Conservation (phyloP, 2,797 vertebrate species). For the Sternotherus odoratus region DNA sequence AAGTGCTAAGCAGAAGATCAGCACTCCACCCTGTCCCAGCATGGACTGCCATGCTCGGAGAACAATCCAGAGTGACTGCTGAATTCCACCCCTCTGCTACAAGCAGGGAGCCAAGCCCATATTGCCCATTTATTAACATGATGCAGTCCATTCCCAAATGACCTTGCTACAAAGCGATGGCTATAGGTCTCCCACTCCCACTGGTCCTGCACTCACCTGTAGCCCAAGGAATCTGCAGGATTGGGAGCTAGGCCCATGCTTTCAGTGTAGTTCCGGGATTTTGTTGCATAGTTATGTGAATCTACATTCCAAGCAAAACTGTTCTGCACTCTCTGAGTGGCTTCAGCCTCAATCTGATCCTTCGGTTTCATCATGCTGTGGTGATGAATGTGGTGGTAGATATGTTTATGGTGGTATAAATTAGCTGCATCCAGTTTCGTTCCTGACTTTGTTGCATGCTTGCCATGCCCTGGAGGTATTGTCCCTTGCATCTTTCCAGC, state of each 20-base stretch:
- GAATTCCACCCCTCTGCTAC: background rate
- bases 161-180: background rate
- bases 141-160: background rate
- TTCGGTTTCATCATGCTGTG: conserved; percentile 86
- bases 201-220: conserved; percentile 77
- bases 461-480: conserved; percentile 81
- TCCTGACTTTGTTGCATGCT: conserved; percentile 84
- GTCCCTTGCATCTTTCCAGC: conserved; percentile 79
- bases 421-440: conserved; percentile 84
- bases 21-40: rapidly evolving
- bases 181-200: background rate
- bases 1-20: background rate
- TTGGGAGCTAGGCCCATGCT: conserved; percentile 77
- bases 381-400: conserved; percentile 87
- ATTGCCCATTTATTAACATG: background rate
- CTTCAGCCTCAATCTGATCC: conserved; percentile 88
- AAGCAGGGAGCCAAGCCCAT: background rate
- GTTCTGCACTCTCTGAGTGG: conserved; percentile 80
- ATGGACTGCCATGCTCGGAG: background rate
- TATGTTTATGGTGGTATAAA: conserved; percentile 89
- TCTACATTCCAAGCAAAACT: conserved; percentile 86
- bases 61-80: background rate
- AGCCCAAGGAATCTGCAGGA: conserved; percentile 83
- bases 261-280: conserved; percentile 90
- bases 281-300: conserved; percentile 86